These are phyloP conservation scores for Pristis pectinata DNA, from an alignment of 2,797 vertebrate genomes.

Conservation along the genomic window DNA sequence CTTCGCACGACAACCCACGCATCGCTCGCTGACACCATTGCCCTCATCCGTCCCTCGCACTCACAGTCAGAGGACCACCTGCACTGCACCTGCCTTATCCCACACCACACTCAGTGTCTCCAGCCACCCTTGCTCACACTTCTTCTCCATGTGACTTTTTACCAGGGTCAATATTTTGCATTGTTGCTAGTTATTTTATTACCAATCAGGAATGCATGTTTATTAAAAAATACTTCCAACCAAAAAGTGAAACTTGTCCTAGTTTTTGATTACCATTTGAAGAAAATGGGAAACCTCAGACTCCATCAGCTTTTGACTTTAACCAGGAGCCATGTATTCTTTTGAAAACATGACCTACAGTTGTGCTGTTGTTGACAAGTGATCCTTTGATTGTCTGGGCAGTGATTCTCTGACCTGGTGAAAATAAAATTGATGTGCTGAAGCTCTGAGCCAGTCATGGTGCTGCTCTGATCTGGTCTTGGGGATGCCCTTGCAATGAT, in stretches of 20 bases:
- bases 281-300: neutral
- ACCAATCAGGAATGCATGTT: neutral
- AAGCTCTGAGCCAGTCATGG: too few relatives aligned
- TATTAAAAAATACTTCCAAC: constrained; percentile 17
- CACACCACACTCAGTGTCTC: neutral
- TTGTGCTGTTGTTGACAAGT: neutral
- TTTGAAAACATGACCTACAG: neutral
- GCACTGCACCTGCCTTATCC: neutral
- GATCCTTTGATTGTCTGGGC: neutral
- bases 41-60: neutral
- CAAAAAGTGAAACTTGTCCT: neutral
- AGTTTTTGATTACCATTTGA: neutral
- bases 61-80: neutral
- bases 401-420: neutral
- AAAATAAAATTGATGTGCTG: too few relatives aligned
- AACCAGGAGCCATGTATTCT: neutral
- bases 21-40: too few relatives aligned
- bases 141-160: neutral
- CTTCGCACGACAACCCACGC: too few relatives aligned
- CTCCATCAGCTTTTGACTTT: neutral
- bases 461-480: too few relatives aligned
- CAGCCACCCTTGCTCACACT: neutral
- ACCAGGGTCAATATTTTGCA: neutral
- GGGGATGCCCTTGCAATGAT: too few relatives aligned
- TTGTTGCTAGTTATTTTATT: neutral